phyloP scores from a whole-genome alignment of 2,797 vertebrate species.

The Gymnoscopelus braueri region DNA sequence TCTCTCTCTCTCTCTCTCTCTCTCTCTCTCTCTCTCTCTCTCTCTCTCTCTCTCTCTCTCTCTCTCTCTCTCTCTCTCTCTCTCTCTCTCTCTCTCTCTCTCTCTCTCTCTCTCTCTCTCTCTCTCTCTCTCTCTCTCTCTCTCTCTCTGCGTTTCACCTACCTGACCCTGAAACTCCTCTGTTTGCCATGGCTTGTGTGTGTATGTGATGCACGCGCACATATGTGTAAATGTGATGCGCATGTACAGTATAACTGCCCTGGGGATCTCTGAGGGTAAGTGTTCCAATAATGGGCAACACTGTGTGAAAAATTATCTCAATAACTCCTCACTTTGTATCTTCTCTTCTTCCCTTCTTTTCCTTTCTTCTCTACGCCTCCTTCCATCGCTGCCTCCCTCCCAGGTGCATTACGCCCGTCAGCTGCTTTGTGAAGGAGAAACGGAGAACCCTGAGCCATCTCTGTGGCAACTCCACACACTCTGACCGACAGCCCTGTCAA shows the following conservation, averaged over 20 bases:
- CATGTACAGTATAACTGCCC: constrained; percentile 22
- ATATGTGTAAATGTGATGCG: neutral
- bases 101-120: constrained; percentile 32
- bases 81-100: constrained; percentile 33
- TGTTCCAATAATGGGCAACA: constrained; percentile 50
- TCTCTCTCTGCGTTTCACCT: constrained; percentile 44
- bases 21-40: too few relatives aligned
- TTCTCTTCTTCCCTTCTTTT: neutral
- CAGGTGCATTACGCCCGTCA: constrained; percentile 46
- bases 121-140: constrained; percentile 29
- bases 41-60: constrained; percentile 16
- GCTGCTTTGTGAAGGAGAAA: constrained; percentile 41
- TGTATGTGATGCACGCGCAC: constrained; percentile 6
- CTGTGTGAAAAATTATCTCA: constrained; percentile 35
- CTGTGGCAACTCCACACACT: constrained; percentile 41
- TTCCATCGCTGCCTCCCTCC: constrained; percentile 22
- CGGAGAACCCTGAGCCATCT: constrained; percentile 38
- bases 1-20: too few relatives aligned
- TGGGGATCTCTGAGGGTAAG: constrained; percentile 30
- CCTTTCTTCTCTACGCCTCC: neutral
- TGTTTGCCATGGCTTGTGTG: constrained; percentile 26
- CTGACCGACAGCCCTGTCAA: constrained; percentile 60
- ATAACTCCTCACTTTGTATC: constrained; percentile 28
- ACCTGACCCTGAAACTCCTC: constrained; percentile 50
- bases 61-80: constrained; percentile 39